A percentile compares a stretch with the other conserved stretches of the same genome.
Conservation (phyloP, 2,888 invertebrate genomes). For the Spilarctia lutea region DNA sequence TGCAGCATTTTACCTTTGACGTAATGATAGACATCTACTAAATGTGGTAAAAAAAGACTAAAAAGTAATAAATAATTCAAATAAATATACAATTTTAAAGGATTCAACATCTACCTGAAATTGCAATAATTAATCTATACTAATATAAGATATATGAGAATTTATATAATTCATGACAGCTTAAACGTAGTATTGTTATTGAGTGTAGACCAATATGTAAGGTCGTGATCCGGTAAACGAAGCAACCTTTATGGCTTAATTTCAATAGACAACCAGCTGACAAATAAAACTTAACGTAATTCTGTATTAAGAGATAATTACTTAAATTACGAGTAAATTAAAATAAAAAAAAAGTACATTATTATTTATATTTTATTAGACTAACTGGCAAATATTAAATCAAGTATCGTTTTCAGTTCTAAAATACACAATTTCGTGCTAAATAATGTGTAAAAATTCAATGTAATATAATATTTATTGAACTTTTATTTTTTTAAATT, state of each 20-base stretch:
- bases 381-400: background rate
- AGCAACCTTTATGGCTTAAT: background rate
- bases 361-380: background rate
- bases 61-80: background rate
- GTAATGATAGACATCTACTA: background rate
- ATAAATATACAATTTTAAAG: background rate
- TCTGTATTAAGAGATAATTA: background rate
- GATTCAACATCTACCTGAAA: background rate
- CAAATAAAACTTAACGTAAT: background rate
- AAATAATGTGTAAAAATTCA: background rate
- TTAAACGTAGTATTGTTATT: too few relatives aligned
- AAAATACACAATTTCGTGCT: background rate
- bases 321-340: too few relatives aligned
- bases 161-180: background rate
- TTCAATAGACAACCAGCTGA: background rate
- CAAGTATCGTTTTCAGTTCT: background rate
- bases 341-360: too few relatives aligned
- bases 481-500: background rate
- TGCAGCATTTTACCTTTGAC: background rate
- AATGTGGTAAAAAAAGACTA: background rate
- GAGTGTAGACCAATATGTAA: background rate
- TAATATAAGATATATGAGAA: too few relatives aligned
- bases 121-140: too few relatives aligned
- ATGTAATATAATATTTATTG: background rate
- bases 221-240: background rate